Percentiles rank a stretch among this genome's conserved stretches.
These are phyloP conservation scores for Didymodactylos carnosus DNA, from an alignment of 2,888 invertebrate genomes.

Conservation along the genomic window DNA sequence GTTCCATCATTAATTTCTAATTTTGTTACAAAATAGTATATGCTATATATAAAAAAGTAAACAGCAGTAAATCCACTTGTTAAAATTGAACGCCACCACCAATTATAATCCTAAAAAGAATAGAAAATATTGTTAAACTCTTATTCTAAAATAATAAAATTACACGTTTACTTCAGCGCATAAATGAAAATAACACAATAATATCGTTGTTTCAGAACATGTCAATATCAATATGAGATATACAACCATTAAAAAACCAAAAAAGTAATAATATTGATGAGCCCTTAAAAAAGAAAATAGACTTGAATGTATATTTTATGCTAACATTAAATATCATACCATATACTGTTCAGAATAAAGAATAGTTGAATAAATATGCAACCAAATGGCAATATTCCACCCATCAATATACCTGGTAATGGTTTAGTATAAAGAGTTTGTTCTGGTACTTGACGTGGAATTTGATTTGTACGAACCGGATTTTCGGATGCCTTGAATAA, in stretches of 20 bases:
- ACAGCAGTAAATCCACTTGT: slow-evolving; percentile 89
- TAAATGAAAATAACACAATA: slow-evolving; percentile 85
- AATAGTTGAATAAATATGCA: slow-evolving; percentile 88
- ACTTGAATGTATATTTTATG: not conserved
- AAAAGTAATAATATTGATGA: slow-evolving; percentile 90
- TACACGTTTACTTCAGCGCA: slow-evolving; percentile 53
- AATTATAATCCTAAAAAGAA: slow-evolving; percentile 69
- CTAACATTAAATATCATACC: slow-evolving; percentile 33
- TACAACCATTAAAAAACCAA: slow-evolving; percentile 81
- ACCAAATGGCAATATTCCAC: slow-evolving; percentile 86
- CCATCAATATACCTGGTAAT: slow-evolving; percentile 76
- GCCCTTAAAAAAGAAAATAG: slow-evolving; percentile 24
- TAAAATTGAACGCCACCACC: slow-evolving; percentile 94
- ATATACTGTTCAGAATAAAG: slow-evolving; percentile 82
- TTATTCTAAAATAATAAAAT: not conserved
- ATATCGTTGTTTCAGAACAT: slow-evolving; percentile 81
- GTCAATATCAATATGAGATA: slow-evolving; percentile 83
- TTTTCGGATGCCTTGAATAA: slow-evolving; percentile 44
- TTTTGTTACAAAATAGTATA: slow-evolving; percentile 90
- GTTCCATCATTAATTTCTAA: slow-evolving; percentile 78
- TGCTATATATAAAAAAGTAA: slow-evolving; percentile 86
- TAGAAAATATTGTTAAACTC: not conserved
- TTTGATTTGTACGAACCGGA: slow-evolving; percentile 93
- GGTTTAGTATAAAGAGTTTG: slow-evolving; percentile 86
- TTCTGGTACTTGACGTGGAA: slow-evolving; percentile 91